Evolutionary conservation across 2,113 vertebrate species (phyloP), one percentile per base, ranked within the genome.

Genomic region (Oryzias javanicus): DNA sequence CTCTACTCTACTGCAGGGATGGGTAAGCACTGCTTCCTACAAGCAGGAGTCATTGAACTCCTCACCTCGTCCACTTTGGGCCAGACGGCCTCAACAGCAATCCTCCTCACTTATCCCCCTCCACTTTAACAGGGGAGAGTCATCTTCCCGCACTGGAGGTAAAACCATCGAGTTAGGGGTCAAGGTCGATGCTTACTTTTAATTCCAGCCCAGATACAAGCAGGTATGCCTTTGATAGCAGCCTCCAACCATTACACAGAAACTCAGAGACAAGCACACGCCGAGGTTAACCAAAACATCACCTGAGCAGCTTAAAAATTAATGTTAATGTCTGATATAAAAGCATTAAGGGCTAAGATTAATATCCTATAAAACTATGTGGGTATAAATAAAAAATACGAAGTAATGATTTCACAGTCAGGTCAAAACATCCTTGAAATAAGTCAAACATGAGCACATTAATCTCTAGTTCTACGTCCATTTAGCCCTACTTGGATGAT

Each of bases 51-150:
- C n/a, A 74, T 81, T 67, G 72, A 62, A 70, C 67, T 77, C 58
- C 76, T 73, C 69, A 64, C n/a, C n/a, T n/a, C n/a, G n/a, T n/a
- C n/a, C n/a, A n/a, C n/a, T n/a, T n/a, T n/a, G n/a, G n/a, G n/a
- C n/a, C 52, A 73, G 74, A 70, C 72, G 29, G 58, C 40, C 76
- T 47, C 65, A 70, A 80, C 81, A 80, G 72, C 62, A 59, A 75
- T 69, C 58, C 50, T 83, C 67, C 70, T 76, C 75, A 71, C 20
- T 50, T 68, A 70, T 67, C 69, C 60, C 65, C 57, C 40, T 59
- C 62, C 82, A 22, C 22, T 22, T 80, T 59, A 81, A 72, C 60
- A 47, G 59, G 61, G 65, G 51, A 65, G 75, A 80, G 67, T 50
- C 70, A 77, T 81, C 78, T 81, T 81, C 78, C 49, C 60, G 64